These are phyloP conservation scores for Podotricha telesiphe DNA, from an alignment of 2,888 invertebrate genomes.

Conservation along the genomic window DNA sequence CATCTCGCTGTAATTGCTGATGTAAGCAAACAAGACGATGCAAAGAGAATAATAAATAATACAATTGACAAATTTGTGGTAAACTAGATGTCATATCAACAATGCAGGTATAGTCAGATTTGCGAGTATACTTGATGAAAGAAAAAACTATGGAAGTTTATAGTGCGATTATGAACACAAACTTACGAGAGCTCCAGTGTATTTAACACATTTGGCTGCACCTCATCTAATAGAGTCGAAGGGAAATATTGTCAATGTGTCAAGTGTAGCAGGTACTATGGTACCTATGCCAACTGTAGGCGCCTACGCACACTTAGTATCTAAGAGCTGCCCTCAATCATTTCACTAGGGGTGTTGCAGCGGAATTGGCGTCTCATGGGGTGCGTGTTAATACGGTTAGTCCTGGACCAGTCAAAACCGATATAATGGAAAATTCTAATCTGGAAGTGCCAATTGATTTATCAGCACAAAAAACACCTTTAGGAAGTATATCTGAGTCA, in stretches of 20 bases:
- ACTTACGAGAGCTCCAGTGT: constrained; percentile 52
- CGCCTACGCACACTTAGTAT: constrained; percentile 86
- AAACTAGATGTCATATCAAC: constrained; percentile 56
- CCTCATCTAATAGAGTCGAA: constrained; percentile 53
- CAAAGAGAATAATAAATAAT: constrained; percentile 47
- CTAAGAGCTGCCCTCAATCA: constrained; percentile 90
- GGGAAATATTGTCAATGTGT: constrained; percentile 59
- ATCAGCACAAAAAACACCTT: constrained; percentile 23
- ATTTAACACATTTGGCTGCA: constrained; percentile 50
- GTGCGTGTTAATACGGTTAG: constrained; percentile 89
- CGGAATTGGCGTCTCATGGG: constrained; percentile 83
- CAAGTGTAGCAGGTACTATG: constrained; percentile 49
- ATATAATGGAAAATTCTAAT: constrained; percentile 64
- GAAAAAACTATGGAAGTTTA: constrained; percentile 49
- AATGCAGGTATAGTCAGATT: constrained; percentile 53
- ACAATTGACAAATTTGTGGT: constrained; percentile 53
- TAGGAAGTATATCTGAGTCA: constrained; percentile 45
- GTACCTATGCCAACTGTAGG: constrained; percentile 29
- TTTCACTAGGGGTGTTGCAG: constrained; percentile 87
- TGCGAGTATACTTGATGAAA: constrained; percentile 44
- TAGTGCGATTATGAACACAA: constrained; percentile 53
- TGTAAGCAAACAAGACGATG: constrained; percentile 52
- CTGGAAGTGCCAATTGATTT: neutral
- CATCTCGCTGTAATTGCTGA: constrained; percentile 53
- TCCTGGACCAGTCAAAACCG: constrained; percentile 85